Evolutionary conservation across 1,140 invertebrate genomes (phyloP), one percentile per base, ranked within the genome.

Genomic region (Rhizoglyphus robini): DNA sequence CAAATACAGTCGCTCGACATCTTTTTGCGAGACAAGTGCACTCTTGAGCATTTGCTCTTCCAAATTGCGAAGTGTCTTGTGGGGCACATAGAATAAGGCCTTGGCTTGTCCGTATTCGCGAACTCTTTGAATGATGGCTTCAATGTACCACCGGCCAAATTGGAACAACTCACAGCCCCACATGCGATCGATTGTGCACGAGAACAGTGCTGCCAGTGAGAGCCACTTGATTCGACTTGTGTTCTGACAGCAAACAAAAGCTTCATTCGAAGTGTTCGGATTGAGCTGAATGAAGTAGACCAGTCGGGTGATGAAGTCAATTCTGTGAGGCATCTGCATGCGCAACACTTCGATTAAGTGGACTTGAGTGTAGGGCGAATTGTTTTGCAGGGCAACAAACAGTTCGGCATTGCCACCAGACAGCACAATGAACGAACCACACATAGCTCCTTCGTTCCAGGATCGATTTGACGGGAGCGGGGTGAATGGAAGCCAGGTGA

Each of bases 401-500:
- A 32, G 8, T 25, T 20, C 8, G 13, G 23, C 13, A 34, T 62
- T 32, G 13, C 38, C 59, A 27, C 64, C 18, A 5, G 20, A 32
- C 23, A 67, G 18, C 2, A 63, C 31, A 8, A 30, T 25, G 5
- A 36, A 20, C 3, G 30, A 8, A 18, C 49, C 49, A 11, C 20
- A 34, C 18, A 34, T 25, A 3, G 49, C 18, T 5, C 38, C 64
- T 27, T 57, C 41, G 13, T 51, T 31, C 66, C 66, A 67, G 30
- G 20, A 38, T 41, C 51, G 20, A 29, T 31, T 36, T 23, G 11
- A 15, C 11, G 13, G 8, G 29, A 67, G 34, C 18, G 30, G 8
- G 4, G 64, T 32, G 29, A 27, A 67, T 38, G 65, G 65, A 15
- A 65, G 20, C 65, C 65, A 65, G 2, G 30, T 13, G n/a, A n/a